Percentiles rank a stretch among this genome's conserved stretches.
phyloP scores from a whole-genome alignment of 2,797 vertebrate species.

The Trachops cirrhosus region DNA sequence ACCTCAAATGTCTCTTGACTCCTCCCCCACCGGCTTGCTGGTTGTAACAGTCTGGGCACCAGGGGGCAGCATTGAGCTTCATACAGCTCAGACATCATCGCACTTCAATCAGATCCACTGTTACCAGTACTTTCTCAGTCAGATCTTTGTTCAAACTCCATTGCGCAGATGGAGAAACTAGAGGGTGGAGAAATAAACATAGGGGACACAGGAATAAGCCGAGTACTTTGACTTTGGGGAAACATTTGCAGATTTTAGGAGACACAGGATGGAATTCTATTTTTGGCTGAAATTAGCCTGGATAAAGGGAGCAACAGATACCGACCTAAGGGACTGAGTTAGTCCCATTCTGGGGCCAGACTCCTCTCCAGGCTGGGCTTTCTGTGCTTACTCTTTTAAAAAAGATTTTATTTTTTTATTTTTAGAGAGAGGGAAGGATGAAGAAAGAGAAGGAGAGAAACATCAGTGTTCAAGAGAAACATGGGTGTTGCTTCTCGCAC shows the following conservation, averaged over 20 bases:
- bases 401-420: not conserved
- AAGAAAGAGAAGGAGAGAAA: not conserved
- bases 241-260: constrained; percentile 4
- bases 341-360: not conserved
- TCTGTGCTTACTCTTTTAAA: not conserved
- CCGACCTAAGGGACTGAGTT: not conserved
- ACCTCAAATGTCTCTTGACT: not conserved
- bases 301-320: not conserved
- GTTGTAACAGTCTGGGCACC: not conserved
- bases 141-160: not conserved
- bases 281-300: constrained; percentile 24
- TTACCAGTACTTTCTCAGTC: not conserved
- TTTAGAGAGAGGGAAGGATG: not conserved
- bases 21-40: not conserved
- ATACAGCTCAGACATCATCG: fast-evolving
- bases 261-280: not conserved
- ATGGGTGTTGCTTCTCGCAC: not conserved
- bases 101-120: not conserved
- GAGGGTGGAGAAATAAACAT: not conserved
- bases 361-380: not conserved
- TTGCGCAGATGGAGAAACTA: not conserved
- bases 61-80: constrained; percentile 73
- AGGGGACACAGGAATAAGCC: not conserved
- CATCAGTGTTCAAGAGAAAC: too few relatives aligned
- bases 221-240: not conserved